Base-by-base conservation (phyloP, 1,140 invertebrate species). In the Drosophila willistoni region DNA sequence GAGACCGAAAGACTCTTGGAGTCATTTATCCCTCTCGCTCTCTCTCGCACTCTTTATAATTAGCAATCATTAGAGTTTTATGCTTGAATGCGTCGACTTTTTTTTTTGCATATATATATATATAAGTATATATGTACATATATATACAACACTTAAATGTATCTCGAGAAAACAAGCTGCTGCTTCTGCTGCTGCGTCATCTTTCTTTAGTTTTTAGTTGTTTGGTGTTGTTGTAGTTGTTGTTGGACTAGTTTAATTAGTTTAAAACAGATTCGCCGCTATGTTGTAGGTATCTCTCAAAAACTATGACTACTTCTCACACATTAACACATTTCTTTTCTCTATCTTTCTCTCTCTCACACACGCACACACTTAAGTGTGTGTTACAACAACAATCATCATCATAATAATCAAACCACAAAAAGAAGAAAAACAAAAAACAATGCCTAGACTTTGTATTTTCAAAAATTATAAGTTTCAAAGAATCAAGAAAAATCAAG, bases 361-460 rank as follows among this genome's bases (percentile, higher is more conserved):
- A 39, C 36, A 39, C 36, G 4, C 36, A 39, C 36, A 39, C 36
- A 39, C 36, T 3, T 19, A 22, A 19, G 14, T 47, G 7, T 47
- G 14, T 81, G 55, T 60, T 67, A 63, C 77, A 73, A 70, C 56
- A 66, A 73, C 42, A 64, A 14, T 66, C 70, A 60, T 51, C 62
- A 71, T 77, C 67, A 66, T 77, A 54, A 81, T 81, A 68, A 81
- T 86, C 82, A 68, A 68, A 68, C 65, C 17, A 79, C 65, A 62
- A 76, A 68, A 77, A 77, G 41, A 76, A 68, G 66, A 77, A 63
- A 63, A 39, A 19, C 19, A 47, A 17, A 63, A 81, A 89, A 87
- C 83, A 87, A 87, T 87, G 83, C 80, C 68, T 62, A 71, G 84
- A 87, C 83, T 87, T 83, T 87, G 83, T 82, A 89, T 87, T 87